Base-by-base conservation (phyloP, 1,140 invertebrate genomes). In the Anthonomus grandis region DNA sequence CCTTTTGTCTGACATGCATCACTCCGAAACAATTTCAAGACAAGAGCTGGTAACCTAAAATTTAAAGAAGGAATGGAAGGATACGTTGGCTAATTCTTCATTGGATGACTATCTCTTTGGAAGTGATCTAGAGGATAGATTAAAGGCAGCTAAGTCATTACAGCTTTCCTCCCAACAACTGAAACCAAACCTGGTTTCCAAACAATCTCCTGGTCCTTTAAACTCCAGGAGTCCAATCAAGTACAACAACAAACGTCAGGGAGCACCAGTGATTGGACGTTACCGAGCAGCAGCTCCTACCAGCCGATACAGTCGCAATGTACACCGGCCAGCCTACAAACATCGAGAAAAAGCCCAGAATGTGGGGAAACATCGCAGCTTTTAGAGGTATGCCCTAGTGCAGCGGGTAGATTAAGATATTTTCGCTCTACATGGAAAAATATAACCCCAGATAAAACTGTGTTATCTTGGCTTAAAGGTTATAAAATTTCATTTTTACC, bases 41-140 rank as follows among this genome's bases (percentile, higher is more conserved):
- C 22, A 25, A 23, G 17, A 34, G 13, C 25, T 57, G 39, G 18
- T 37, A 42, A 39, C 31, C 36, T 19, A 44, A 44, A 37, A 25
- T 49, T 15, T 60, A 44, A 53, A 60, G 19, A 57, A 49, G 47
- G 17, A 19, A 19, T 12, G 9, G 12, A 49, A 49, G 18, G 47
- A 37, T 13, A 38, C 31, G 4, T 17, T 38, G 22, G 6, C n/a
- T 6, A 37, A 37, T 13, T n/a, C 31, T 9, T 27, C 24, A 49
- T 41, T 36, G 5, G 5, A 8, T 8, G 17, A 38, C 4, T 44
- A 9, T 23, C 31, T 38, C 5, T 49, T 49, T 31, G 47, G 47
- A 6, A 49, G 39, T 5, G 24, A 38, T 21, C 24, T 37, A 12
- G 24, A 49, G 5, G 47, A 31, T 15, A 8, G 24, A n/a, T 9